phyloP scores from a whole-genome alignment of 2,797 vertebrate species.

The Parauchenoglanis ngamensis region DNA sequence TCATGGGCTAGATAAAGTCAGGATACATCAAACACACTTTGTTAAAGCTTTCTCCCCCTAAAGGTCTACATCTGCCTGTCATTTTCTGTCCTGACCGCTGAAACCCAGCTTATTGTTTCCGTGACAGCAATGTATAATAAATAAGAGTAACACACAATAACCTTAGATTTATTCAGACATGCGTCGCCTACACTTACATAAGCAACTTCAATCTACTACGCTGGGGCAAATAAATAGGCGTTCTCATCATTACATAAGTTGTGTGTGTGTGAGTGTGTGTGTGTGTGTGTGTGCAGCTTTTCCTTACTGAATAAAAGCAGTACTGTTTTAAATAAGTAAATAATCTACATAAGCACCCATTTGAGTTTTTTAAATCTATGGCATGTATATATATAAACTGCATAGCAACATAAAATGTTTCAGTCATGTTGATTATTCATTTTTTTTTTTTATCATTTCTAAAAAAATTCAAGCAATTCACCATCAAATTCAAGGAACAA shows the following conservation, averaged over 20 bases:
- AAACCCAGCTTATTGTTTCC: conserved; percentile 44
- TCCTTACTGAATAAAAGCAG: conserved; percentile 9
- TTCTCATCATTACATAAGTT: conserved; percentile 38
- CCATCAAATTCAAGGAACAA: background rate
- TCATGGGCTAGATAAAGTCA: conserved; percentile 61
- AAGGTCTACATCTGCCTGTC: conserved; percentile 63
- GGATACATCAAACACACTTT: conserved; percentile 65
- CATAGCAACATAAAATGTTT: background rate
- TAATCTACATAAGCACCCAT: background rate
- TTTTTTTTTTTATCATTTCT: background rate
- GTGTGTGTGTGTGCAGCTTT: background rate
- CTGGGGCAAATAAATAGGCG: conserved; percentile 8
- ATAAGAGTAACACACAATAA: conserved; percentile 66
- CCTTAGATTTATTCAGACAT: conserved; percentile 29
- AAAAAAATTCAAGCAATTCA: background rate
- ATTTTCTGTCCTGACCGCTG: conserved; percentile 53
- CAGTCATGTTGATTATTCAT: background rate
- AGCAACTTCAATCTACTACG: background rate
- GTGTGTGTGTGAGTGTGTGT: conserved; percentile 31
- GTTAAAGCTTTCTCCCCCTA: conserved; percentile 55
- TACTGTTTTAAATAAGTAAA: background rate
- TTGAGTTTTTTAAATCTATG: background rate
- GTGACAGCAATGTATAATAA: conserved; percentile 53
- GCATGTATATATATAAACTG: background rate
- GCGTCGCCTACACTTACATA: background rate